Evolutionary conservation across 2,797 vertebrate genomes (phyloP).

Genomic region (Gallirallus australis): DNA sequence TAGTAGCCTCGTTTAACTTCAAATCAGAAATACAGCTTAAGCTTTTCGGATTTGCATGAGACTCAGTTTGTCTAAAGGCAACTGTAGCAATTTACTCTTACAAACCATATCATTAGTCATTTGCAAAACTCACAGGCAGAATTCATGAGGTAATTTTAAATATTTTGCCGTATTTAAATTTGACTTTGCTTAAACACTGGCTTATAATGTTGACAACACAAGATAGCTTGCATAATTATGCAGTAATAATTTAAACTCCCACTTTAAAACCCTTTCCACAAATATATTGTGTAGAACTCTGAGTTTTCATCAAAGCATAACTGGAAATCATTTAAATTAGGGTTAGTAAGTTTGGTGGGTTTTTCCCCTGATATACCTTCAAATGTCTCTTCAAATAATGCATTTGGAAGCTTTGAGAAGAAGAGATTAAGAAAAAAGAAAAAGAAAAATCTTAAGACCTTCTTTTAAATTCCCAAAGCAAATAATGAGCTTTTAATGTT

Average conservation of each 20-base stretch:
- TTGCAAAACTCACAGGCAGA: not conserved
- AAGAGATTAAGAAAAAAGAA: not conserved
- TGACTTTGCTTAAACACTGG: not conserved
- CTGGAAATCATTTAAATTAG: not conserved
- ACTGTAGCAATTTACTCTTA: not conserved
- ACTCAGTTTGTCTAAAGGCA: not conserved
- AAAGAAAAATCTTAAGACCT: not conserved
- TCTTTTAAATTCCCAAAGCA: not conserved
- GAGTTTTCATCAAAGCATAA: not conserved
- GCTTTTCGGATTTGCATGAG: not conserved
- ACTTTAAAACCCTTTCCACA: not conserved
- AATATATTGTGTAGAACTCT: not conserved
- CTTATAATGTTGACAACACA: not conserved
- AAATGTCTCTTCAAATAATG: constrained; percentile 7
- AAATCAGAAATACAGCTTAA: not conserved
- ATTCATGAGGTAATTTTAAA: not conserved
- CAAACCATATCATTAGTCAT: not conserved
- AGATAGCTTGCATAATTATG: not conserved
- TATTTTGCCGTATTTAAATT: not conserved
- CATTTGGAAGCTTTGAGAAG: not conserved
- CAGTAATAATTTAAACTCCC: not conserved
- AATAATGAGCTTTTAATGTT: not conserved
- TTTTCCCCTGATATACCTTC: not conserved
- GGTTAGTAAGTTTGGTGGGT: not conserved
- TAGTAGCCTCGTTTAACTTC: not conserved